Base-by-base conservation (phyloP, 2,797 vertebrate species). In the Chelonia mydas region DNA sequence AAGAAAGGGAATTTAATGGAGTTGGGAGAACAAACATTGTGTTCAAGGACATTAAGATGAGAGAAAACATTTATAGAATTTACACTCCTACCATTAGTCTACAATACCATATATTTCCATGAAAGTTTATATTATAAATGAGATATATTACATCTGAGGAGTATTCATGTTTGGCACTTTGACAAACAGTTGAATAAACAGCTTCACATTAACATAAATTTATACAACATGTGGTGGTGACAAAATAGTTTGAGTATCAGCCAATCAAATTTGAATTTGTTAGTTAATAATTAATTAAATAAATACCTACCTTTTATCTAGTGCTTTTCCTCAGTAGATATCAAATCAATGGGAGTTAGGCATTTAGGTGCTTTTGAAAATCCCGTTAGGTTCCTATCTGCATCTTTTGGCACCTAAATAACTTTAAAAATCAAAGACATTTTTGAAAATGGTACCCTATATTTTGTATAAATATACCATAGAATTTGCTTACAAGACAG, bases 21-120 rank as follows among this genome's bases (percentile, higher is more conserved):
- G 87, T 92, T 81, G 90, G 83, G 84, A 89, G 93, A 96, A 83
- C 81, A 76, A 76, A 37, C 12, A 25, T 92, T 57, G 37, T 53
- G 50, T 84, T 95, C 19, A 85, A 86, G 78, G 23, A 65, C 41
- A 54, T 80, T 91, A 77, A 65, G 74, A 21, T 87, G 92, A 55
- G 86, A 93, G 85, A 31, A 16, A 65, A 79, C 72, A 87, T 93
- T 94, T 93, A 41, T 55, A 0, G 84, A 33, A 3, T 61, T 92
- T 88, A 37, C 88, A 5, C 8, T 94, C 23, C 41, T 76, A 27
- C 41, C 15, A 45, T 45, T 76, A 76, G 45, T 76, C 25, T 27
- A 41, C 5, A 72, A 37, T 72, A 41, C n/a, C 21, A 72, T 72
- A 41, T 13, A 41, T 21, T 6, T 45, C 59, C 47, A 11, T 53